Evolutionary conservation across 2,113 vertebrate species (phyloP), one percentile per base, ranked within the genome.

Genomic region (Morone saxatilis): DNA sequence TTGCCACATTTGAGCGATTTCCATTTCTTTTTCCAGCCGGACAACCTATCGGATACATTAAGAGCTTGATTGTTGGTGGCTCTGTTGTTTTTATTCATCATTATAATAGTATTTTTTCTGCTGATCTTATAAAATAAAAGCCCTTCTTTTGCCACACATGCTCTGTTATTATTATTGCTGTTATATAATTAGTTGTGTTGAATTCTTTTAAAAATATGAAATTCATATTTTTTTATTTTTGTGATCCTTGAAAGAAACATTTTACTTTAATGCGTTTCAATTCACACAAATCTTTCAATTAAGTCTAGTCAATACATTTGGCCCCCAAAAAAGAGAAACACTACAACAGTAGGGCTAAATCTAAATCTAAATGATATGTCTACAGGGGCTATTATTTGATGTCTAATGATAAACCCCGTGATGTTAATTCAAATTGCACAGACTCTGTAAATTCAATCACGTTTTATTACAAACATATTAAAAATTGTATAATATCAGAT

Each of bases 391-490:
- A 38, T 36, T 47, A 38, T 51, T 54, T 60, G 12, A 22, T 41
- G 25, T n/a, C 22, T 9, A 45, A 51, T 69, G 5, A 56, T 40
- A 22, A 72, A 56, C 7, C 3, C 20, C 22, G 36, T 12, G n/a
- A 17, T 25, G 17, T 40, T 20, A 10, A 43, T 60, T 45, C 4
- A 54, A 47, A 41, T 25, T 75, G 16, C 54, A 68, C 56, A 54
- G 47, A 71, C 19, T 41, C 6, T 13, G 31, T 20, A 38, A n/a
- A 77, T 45, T 36, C 19, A 20, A 12, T 47, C 20, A 45, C 20
- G 11, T 78, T 86, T 78, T 70, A 78, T 86, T 86, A 3, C 9
- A 70, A 65, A 79, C 38, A 66, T 65, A 41, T 70, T 10, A 20
- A 71, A 0, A 41, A 47, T 9, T 76, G 16, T 22, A 68, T 53